Evolutionary conservation across 1,140 invertebrate genomes (phyloP).

Genomic region (Heliconius congener): DNA sequence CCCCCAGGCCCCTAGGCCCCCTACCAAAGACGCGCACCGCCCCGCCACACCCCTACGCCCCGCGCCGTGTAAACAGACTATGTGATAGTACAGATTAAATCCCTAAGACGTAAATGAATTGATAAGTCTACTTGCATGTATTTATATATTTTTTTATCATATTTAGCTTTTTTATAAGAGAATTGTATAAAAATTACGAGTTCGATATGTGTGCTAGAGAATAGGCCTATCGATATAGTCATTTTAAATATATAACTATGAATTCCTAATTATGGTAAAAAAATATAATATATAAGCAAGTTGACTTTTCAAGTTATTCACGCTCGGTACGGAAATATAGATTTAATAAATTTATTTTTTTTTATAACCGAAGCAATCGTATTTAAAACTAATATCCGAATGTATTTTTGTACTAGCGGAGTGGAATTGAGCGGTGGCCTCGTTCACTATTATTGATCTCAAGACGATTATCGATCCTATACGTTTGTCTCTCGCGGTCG

Average conservation of each 20-base stretch:
- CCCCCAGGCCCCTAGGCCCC: background rate
- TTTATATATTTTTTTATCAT: background rate
- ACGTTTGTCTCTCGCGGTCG: slow-evolving; percentile 66
- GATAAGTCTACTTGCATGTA: background rate
- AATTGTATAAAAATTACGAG: too few species aligned
- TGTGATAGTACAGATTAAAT: slow-evolving; percentile 6
- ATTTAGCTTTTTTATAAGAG: background rate
- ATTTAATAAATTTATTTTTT: background rate
- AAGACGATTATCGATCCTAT: slow-evolving; percentile 77
- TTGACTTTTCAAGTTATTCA: background rate
- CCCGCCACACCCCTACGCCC: slow-evolving; percentile 21
- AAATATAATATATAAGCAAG: too few species aligned
- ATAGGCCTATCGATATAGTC: too few species aligned
- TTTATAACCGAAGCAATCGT: slow-evolving; percentile 1
- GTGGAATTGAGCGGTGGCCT: slow-evolving; percentile 38
- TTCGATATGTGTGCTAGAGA: too few species aligned
- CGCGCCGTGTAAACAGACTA: slow-evolving; percentile 17
- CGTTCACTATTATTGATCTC: slow-evolving; percentile 78
- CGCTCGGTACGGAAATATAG: background rate
- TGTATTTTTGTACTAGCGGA: slow-evolving; percentile 9
- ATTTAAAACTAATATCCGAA: slow-evolving; percentile 1
- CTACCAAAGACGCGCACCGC: slow-evolving; percentile 23
- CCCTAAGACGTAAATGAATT: background rate
- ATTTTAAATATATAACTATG: too few species aligned
- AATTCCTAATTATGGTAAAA: too few species aligned